Percentiles rank a stretch among this genome's conserved stretches.
Evolutionary conservation across 1,140 invertebrate species (phyloP).

Genomic region (Drosophila murphyi): DNA sequence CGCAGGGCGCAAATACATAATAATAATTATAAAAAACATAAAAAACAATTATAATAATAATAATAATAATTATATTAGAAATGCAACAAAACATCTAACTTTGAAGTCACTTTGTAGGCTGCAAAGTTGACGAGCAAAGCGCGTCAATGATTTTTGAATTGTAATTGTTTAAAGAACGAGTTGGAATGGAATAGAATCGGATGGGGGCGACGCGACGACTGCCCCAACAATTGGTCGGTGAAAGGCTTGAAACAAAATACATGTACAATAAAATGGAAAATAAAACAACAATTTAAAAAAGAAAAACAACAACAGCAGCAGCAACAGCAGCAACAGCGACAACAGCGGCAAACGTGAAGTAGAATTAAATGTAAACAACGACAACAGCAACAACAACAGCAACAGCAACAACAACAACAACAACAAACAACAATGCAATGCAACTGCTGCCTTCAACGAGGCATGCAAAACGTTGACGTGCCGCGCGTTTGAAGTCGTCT

Average conservation of each 20-base stretch:
- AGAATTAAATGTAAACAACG: slow-evolving; percentile 48
- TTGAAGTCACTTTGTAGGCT: slow-evolving; percentile 67
- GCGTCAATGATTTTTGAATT: slow-evolving; percentile 84
- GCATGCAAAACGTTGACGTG: slow-evolving; percentile 81
- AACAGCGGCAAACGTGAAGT: slow-evolving; percentile 31
- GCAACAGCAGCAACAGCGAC: slow-evolving; percentile 46
- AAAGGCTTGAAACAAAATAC: slow-evolving; percentile 80
- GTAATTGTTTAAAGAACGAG: slow-evolving; percentile 76
- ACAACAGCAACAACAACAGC: slow-evolving; percentile 29
- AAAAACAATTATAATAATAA: slow-evolving; percentile 2
- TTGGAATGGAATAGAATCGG: slow-evolving; percentile 23
- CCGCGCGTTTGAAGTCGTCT: slow-evolving; percentile 77
- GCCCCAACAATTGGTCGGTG: slow-evolving; percentile 80
- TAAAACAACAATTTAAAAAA: slow-evolving; percentile 42
- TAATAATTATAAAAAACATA: not conserved
- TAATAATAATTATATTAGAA: slow-evolving; percentile 10
- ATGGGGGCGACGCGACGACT: slow-evolving; percentile 54
- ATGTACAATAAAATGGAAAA: slow-evolving; percentile 38
- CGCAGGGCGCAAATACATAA: slow-evolving; percentile 12
- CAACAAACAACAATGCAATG: slow-evolving; percentile 42
- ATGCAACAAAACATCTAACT: slow-evolving; percentile 57
- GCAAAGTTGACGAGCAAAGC: slow-evolving; percentile 58
- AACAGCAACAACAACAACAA: slow-evolving; percentile 40
- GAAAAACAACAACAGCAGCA: slow-evolving; percentile 58
- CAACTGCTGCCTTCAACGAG: slow-evolving; percentile 74